These are phyloP conservation scores for Mellivora capensis DNA, from an alignment of 2,113 vertebrate genomes.

Conservation along the genomic window DNA sequence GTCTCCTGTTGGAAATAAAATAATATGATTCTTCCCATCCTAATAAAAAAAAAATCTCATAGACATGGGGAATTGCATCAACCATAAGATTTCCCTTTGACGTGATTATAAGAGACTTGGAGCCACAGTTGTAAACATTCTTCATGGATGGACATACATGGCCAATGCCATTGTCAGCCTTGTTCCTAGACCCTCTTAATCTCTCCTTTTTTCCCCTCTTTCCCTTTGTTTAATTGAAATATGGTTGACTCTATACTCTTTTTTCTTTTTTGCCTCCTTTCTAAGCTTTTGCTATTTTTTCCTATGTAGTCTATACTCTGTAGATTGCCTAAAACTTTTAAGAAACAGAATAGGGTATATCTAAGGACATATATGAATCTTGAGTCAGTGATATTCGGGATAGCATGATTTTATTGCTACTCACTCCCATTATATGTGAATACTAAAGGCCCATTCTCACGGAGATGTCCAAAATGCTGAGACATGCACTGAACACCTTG, in stretches of 20 bases:
- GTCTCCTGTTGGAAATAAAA: background rate
- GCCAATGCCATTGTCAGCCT: rapidly evolving
- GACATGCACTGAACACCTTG: rapidly evolving
- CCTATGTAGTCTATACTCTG: rapidly evolving
- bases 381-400: background rate
- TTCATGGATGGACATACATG: rapidly evolving
- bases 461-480: background rate
- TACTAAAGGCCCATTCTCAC: background rate
- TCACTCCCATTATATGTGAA: rapidly evolving
- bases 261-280: background rate
- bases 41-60: background rate
- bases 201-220: background rate
- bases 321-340: background rate
- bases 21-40: background rate
- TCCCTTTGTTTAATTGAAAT: background rate
- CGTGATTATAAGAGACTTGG: background rate
- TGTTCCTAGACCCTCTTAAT: rapidly evolving
- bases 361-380: background rate
- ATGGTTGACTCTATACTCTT: background rate
- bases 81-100: background rate
- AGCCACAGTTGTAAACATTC: rapidly evolving
- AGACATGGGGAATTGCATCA: background rate
- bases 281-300: rapidly evolving
- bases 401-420: rapidly evolving
- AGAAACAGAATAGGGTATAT: too few species aligned